These are phyloP conservation scores for Sebastes fasciatus DNA, from an alignment of 2,113 vertebrate genomes.

Conservation along the genomic window DNA sequence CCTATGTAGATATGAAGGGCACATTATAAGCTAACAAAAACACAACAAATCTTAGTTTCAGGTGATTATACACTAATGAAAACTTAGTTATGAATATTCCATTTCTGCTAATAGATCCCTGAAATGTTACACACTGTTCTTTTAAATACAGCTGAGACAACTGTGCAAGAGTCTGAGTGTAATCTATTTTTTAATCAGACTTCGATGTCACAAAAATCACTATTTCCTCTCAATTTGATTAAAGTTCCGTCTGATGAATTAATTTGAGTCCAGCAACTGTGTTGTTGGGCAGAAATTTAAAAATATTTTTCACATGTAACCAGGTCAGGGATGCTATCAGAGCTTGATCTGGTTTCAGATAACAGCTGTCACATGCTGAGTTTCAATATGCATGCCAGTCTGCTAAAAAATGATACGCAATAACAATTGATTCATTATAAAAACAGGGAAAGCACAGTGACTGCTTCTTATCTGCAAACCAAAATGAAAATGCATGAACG, in stretches of 20 bases:
- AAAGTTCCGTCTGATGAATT: neutral
- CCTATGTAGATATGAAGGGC: too few relatives aligned
- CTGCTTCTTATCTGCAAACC: neutral
- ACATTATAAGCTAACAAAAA: too few relatives aligned
- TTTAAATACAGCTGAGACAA: neutral
- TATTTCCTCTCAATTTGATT: neutral
- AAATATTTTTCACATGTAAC: neutral
- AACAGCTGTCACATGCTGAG: neutral
- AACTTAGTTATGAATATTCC: too few relatives aligned
- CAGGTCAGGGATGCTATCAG: neutral
- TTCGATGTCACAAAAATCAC: too few relatives aligned
- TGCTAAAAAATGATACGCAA: too few relatives aligned
- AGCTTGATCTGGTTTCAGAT: neutral
- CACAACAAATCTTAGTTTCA: too few relatives aligned
- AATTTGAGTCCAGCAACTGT: neutral
- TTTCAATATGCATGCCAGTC: neutral
- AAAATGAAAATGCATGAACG: neutral
- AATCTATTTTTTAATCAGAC: neutral
- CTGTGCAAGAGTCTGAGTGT: neutral
- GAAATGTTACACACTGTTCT: too few relatives aligned
- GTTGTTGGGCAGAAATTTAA: neutral
- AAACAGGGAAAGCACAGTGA: neutral
- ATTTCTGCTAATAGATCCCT: too few relatives aligned
- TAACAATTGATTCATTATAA: neutral
- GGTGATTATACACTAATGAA: too few relatives aligned